These are phyloP conservation scores for Polyodon spathula DNA, from an alignment of 2,113 vertebrate genomes.

Conservation along the genomic window DNA sequence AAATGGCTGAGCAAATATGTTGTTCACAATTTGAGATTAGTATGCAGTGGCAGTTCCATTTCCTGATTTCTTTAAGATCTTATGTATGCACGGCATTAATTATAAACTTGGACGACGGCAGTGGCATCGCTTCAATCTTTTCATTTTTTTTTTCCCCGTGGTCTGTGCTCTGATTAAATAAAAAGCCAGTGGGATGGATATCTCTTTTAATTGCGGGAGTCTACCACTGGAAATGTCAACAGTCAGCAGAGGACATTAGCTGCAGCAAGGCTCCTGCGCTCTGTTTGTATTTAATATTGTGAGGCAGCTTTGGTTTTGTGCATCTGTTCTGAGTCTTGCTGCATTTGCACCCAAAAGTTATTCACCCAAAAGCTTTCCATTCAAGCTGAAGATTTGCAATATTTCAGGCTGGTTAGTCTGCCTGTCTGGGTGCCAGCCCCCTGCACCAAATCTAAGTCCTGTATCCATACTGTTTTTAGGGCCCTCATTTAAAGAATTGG, in stretches of 20 bases:
- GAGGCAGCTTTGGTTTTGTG: slow-evolving; percentile 15
- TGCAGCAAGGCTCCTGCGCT: slow-evolving; percentile 14
- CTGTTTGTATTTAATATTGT: slow-evolving; percentile 22
- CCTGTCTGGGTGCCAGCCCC: no score
- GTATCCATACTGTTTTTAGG: no score
- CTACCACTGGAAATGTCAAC: slow-evolving; percentile 29
- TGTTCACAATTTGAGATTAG: no score
- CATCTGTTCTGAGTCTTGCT: slow-evolving; percentile 31
- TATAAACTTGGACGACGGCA: slow-evolving; percentile 21
- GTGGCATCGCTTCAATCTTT: slow-evolving; percentile 42
- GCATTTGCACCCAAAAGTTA: slow-evolving; percentile 16
- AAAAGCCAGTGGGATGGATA: slow-evolving; percentile 26
- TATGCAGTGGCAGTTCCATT: no score
- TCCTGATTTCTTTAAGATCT: no score
- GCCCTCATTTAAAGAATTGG: no score
- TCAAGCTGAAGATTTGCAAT: no score
- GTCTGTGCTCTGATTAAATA: slow-evolving; percentile 29
- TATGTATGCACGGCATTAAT: no score
- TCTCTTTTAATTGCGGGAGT: slow-evolving; percentile 27
- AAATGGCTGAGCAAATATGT: no score
- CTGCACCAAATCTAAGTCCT: no score
- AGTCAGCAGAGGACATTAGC: slow-evolving; percentile 29
- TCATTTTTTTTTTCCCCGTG: slow-evolving; percentile 31
- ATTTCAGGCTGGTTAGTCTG: no score
- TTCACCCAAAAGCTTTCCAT: slow-evolving; percentile 26